phyloP scores from a whole-genome alignment of 2,113 vertebrate species.

The Gavia stellata region DNA sequence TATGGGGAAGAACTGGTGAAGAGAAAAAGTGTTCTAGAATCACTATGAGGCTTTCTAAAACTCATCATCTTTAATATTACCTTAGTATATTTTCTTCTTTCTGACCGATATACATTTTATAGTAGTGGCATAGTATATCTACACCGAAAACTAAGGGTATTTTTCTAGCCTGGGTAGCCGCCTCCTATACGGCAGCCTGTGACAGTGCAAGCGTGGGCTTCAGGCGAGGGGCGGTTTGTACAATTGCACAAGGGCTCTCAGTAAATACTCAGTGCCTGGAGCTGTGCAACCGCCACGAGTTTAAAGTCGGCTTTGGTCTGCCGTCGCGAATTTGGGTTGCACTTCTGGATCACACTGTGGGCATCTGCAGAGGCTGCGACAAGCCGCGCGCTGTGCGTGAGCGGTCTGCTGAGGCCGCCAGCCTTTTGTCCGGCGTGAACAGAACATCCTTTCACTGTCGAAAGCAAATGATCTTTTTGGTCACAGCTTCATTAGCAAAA shows the following conservation, averaged over 20 bases:
- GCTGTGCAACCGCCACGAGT: not conserved
- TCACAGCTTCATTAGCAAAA: not conserved
- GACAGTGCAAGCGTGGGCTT: not conserved
- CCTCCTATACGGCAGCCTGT: not conserved
- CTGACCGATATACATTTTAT: rapidly evolving
- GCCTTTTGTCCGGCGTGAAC: not conserved
- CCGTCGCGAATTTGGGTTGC: not conserved
- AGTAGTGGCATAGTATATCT: no score
- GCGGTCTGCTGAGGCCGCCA: not conserved
- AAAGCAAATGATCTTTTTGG: not conserved
- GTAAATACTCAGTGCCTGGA: not conserved
- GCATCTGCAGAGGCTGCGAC: not conserved
- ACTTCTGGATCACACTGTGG: rapidly evolving
- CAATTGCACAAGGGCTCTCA: not conserved
- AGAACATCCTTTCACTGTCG: not conserved
- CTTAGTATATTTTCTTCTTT: not conserved
- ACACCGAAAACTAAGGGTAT: rapidly evolving
- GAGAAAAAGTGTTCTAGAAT: not conserved
- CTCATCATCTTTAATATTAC: not conserved
- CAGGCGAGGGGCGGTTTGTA: not conserved
- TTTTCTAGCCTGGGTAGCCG: not conserved
- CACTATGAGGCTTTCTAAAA: not conserved
- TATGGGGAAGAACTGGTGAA: not conserved
- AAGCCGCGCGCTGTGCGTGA: not conserved
- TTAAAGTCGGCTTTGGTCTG: not conserved